Evolutionary conservation across 2,888 invertebrate genomes (phyloP), one percentile per base, ranked within the genome.

Genomic region (Aphodius sticticus): DNA sequence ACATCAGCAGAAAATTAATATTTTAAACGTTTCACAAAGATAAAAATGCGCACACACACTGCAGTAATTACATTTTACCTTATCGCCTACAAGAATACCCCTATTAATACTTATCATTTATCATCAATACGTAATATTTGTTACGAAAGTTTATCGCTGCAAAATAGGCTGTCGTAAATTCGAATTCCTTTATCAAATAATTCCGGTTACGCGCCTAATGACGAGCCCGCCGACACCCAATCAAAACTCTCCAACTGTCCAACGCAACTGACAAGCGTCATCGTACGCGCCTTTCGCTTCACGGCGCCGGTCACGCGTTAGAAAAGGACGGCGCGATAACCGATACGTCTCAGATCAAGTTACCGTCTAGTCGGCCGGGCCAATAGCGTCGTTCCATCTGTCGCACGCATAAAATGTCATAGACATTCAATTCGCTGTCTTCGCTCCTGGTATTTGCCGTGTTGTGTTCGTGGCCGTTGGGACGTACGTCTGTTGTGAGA

Each of bases 201-300:
- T 74, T 72, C 15, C 77, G 74, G 72, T 77, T 79, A 72, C 79
- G 76, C 79, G 79, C 79, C 77, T 37, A 74, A 72, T 36, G 36
- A 16, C 69, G 77, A 69, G 69, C 70, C 38, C 16, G 69, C 12
- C 69, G 69, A 16, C 71, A 72, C 69, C 80, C 80, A 80, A 80
- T 80, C 76, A 80, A 72, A 74, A 70, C 16, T 78, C 37, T 94
- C 94, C 94, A 95, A 93, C 94, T 94, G 94, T 92, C 93, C 84
- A 84, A 36, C 36, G 78, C 16, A 69, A 14, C 53, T 6, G 26
- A 6, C 26, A 69, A 78, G 70, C 71, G 53, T 53, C 16, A 16
- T 77, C 78, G 36, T 37, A 79, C 78, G 79, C 72, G 6, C 9
- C 0, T 12, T 15, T n/a, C 37, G 7, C 12, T 71, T 16, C 14